These are phyloP conservation scores for Phaonia tiefii DNA, from an alignment of 2,888 invertebrate genomes.

Conservation along the genomic window DNA sequence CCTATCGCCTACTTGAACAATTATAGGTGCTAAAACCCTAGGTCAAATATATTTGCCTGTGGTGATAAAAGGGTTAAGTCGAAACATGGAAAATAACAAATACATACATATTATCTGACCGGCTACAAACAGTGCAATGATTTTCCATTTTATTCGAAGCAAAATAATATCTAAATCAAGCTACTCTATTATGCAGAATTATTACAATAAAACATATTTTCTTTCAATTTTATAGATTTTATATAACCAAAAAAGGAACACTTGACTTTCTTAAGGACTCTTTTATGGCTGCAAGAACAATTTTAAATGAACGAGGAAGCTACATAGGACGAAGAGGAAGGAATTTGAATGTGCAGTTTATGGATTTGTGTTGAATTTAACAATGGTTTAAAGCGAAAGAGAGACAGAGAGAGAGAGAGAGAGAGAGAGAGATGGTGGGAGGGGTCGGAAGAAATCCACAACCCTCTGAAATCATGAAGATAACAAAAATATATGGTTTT, in stretches of 20 bases:
- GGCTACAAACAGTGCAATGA: no score
- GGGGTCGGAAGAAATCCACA: no score
- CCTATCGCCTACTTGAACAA: no score
- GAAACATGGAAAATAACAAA: no score
- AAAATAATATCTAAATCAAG: no score
- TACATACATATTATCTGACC: no score
- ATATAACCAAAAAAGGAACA: neutral
- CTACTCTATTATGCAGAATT: neutral
- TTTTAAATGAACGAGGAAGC: neutral
- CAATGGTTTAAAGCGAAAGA: neutral
- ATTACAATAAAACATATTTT: constrained; percentile 5
- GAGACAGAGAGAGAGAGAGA: neutral
- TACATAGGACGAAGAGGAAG: neutral
- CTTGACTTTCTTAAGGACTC: neutral
- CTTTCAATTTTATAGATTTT: neutral
- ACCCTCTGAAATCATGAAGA: no score
- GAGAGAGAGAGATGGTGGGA: neutral
- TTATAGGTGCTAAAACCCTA: no score
- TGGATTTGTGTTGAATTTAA: constrained; percentile 5
- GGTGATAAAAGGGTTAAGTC: no score
- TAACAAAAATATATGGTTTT: neutral
- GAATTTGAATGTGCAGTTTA: constrained; percentile 3
- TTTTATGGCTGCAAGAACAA: neutral
- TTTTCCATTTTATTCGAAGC: no score
- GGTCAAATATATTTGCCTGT: no score